Evolutionary conservation across 2,113 vertebrate genomes (phyloP).

Genomic region (Salvelinus sp.): DNA sequence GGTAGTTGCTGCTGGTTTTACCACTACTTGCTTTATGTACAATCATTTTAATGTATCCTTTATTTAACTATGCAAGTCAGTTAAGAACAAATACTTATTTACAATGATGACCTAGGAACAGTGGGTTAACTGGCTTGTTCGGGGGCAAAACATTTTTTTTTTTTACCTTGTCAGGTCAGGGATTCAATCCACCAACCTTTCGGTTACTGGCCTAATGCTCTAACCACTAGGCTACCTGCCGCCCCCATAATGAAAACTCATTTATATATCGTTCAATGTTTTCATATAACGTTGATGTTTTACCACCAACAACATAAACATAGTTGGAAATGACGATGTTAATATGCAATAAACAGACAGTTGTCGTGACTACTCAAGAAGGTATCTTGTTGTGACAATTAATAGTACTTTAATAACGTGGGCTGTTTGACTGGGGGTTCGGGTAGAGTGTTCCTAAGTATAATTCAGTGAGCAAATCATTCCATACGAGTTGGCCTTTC

Average conservation of each 20-base stretch:
- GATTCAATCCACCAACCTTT: too few relatives aligned
- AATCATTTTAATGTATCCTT: too few relatives aligned
- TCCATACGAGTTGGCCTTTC: slow-evolving; percentile 25
- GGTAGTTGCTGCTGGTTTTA: slow-evolving; percentile 4
- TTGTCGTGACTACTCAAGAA: not conserved
- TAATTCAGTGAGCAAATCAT: slow-evolving; percentile 29
- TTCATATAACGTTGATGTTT: not conserved
- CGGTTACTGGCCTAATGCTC: too few relatives aligned
- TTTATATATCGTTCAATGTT: not conserved
- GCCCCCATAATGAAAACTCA: not conserved
- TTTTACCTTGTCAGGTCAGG: too few relatives aligned
- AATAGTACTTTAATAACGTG: slow-evolving; percentile 12
- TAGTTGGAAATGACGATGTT: too few relatives aligned
- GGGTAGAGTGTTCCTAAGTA: slow-evolving; percentile 30
- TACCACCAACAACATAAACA: too few relatives aligned
- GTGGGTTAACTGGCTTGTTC: too few relatives aligned
- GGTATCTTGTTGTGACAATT: slow-evolving; percentile 16
- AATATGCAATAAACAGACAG: not conserved
- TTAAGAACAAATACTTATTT: too few relatives aligned
- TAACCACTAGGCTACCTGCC: too few relatives aligned
- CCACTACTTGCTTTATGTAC: not conserved
- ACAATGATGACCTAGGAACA: too few relatives aligned
- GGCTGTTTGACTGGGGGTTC: slow-evolving; percentile 17
- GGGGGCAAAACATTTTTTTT: too few relatives aligned
- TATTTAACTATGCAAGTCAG: too few relatives aligned